Evolutionary conservation across 2,888 invertebrate genomes (phyloP), one percentile per base, ranked within the genome.

Genomic region (Drosophila paranaensis): DNA sequence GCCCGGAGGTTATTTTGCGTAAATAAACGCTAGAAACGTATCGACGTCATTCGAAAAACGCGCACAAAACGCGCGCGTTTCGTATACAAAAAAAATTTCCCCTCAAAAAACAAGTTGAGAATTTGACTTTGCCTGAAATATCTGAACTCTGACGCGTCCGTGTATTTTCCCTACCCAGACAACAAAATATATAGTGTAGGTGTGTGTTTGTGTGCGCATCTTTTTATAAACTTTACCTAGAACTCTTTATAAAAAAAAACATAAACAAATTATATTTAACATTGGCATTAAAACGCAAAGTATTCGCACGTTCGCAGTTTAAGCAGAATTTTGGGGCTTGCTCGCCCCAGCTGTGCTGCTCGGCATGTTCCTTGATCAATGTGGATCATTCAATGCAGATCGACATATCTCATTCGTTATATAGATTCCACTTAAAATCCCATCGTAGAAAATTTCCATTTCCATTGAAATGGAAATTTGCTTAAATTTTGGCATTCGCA

Each of bases 211-310:
- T 55, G 14, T 25, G 13, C 33, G 30, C 42, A 58, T 57, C 33
- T 56, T 81, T 60, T 74, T 74, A 79, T 81, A 77, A 71, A 86
- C 74, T 75, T 81, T 83, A 82, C 64, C 16, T 25, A 50, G 70
- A 85, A 82, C 70, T 76, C 74, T 78, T 72, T 42, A 54, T 54
- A 66, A 69, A 63, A 66, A 69, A 63, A 56, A 43, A 60, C 30
- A 65, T 60, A 67, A 66, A 62, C 62, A 66, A 62, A 45, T 43
- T 40, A 25, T 33, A 30, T 20, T 72, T 46, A 75, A 62, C 50
- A 71, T 68, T 74, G 60, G 71, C 72, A 79, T 83, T 69, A 68
- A 83, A 79, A 71, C 70, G 77, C 81, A 81, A 83, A 74, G 68
- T 56, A 62, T 80, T 61, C 48, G 51, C 54, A 58, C 58, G 63